These are phyloP conservation scores for Alcedo quadribrachys DNA, from an alignment of 2,797 vertebrate species.

Conservation along the genomic window DNA sequence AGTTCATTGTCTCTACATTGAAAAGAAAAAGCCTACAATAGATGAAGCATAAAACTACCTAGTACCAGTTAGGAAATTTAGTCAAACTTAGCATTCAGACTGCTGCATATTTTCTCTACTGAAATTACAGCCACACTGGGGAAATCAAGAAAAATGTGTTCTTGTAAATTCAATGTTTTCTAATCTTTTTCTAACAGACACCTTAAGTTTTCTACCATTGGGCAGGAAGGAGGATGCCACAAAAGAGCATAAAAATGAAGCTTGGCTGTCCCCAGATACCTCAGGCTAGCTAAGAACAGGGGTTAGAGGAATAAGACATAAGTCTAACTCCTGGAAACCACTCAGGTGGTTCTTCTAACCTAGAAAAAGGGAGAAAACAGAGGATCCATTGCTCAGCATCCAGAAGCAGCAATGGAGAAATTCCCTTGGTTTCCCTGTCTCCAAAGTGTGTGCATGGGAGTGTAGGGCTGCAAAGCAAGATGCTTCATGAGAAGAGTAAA, in stretches of 20 bases:
- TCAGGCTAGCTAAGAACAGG: not conserved
- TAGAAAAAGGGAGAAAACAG: not conserved
- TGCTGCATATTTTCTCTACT: not conserved
- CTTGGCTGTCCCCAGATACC: not conserved
- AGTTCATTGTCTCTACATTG: not conserved
- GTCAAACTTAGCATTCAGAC: not conserved
- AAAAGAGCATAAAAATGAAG: not conserved
- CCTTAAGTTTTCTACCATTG: not conserved
- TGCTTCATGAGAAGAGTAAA: not conserved
- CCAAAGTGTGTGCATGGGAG: not conserved
- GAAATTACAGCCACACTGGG: not conserved
- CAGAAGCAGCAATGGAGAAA: not conserved
- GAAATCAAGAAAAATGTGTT: not conserved
- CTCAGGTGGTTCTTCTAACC: not conserved
- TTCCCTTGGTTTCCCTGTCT: not conserved
- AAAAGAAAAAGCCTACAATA: not conserved
- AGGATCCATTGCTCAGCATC: not conserved
- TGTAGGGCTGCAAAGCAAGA: accelerated
- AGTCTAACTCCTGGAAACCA: not conserved
- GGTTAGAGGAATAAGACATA: not conserved
- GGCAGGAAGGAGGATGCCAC: not conserved
- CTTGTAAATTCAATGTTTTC: not conserved
- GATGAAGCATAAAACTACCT: not conserved
- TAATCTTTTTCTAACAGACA: not conserved
- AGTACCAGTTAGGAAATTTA: not conserved